Conservation (phyloP, 1,140 invertebrate species). For the Amyelois transitella region DNA sequence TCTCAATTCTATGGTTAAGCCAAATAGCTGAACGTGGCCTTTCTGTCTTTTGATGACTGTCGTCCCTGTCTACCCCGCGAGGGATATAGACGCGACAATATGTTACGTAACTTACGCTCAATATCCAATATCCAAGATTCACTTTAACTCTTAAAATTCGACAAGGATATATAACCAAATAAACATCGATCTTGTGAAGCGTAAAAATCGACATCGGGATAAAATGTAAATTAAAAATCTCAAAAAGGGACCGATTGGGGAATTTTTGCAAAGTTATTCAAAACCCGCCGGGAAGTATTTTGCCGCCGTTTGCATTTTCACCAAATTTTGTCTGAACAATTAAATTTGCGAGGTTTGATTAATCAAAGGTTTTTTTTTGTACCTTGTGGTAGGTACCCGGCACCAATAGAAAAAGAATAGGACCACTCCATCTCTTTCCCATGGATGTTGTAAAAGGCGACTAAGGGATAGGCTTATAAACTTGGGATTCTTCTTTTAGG, state of each 20-base stretch:
- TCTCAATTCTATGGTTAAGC: too few species aligned
- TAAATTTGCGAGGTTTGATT: not conserved
- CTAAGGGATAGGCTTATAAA: too few species aligned
- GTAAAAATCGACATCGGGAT: not conserved
- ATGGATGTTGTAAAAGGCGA: too few species aligned
- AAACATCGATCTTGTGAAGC: not conserved
- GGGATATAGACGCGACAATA: too few species aligned
- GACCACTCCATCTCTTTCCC: too few species aligned
- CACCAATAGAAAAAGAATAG: too few species aligned
- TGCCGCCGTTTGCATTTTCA: not conserved
- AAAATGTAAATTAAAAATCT: not conserved
- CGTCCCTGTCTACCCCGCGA: too few species aligned
- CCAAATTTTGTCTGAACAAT: not conserved
- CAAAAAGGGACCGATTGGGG: not conserved
- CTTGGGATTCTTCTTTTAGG: too few species aligned
- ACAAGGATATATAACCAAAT: not conserved
- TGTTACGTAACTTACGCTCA: too few species aligned
- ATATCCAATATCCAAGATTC: not conserved
- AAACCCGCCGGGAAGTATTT: not conserved
- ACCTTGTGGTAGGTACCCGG: too few species aligned
- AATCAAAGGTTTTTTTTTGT: not conserved
- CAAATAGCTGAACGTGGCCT: too few species aligned
- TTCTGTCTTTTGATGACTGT: too few species aligned
- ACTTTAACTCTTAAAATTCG: not conserved
- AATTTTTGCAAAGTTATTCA: not conserved